phyloP scores from a whole-genome alignment of 2,113 vertebrate species.

The Ictalurus furcatus region DNA sequence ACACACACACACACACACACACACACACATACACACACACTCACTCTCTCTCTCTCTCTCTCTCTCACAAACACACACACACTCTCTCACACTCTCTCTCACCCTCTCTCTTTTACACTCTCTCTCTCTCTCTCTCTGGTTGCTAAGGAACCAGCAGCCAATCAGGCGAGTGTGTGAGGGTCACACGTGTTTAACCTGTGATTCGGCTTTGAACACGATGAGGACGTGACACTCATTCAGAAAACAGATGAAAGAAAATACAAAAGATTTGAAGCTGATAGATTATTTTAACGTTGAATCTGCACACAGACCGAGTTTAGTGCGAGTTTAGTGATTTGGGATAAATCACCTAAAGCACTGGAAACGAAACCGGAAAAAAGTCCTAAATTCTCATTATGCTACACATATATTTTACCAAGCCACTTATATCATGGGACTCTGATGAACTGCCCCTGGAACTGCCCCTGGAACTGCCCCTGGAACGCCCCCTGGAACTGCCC shows the following conservation, averaged over 20 bases:
- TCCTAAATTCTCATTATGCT: no score
- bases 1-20: no score
- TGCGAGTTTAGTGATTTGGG: no score
- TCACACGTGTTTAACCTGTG: background rate
- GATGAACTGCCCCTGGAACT: no score
- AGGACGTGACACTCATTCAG: slow-evolving; percentile 4
- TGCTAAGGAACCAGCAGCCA: slow-evolving; percentile 18
- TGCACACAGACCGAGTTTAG: background rate
- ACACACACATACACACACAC: no score
- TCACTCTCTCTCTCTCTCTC: no score
- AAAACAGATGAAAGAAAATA: background rate
- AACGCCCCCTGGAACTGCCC: no score
- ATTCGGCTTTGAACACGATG: background rate
- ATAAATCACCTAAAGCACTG: no score
- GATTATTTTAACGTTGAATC: background rate
- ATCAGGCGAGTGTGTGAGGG: background rate
- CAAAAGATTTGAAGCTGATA: background rate
- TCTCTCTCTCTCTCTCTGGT: slow-evolving; percentile 2
- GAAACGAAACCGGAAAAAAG: no score
- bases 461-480: no score
- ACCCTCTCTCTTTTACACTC: background rate
- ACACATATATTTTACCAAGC: no score
- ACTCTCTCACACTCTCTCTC: background rate
- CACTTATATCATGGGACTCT: no score
- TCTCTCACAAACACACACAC: background rate